Evolutionary conservation across 2,888 invertebrate species (phyloP).

Genomic region (Drosophila trichaetosa): DNA sequence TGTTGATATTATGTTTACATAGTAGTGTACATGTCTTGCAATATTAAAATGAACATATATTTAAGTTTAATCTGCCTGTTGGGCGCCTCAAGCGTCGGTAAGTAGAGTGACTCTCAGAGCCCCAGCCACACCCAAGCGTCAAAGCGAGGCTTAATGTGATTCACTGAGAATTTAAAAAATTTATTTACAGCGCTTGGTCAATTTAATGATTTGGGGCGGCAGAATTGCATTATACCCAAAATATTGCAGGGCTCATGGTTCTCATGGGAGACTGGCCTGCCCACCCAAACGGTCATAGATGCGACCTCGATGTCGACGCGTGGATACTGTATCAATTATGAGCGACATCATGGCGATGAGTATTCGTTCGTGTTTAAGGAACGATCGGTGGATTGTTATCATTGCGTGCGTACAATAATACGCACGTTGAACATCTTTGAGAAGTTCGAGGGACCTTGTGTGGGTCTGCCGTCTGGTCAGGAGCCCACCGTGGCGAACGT

Average conservation of each 20-base stretch:
- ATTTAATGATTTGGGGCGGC: constrained; percentile 70
- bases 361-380: constrained; percentile 93
- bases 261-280: constrained; percentile 93
- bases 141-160: constrained; percentile 52
- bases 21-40: constrained; percentile 8
- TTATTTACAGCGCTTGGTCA: constrained; percentile 50
- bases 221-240: constrained; percentile 90
- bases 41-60: constrained; percentile 44
- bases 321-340: constrained; percentile 90
- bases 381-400: constrained; percentile 88
- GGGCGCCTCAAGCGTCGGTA: constrained; percentile 48
- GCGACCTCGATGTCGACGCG: constrained; percentile 91
- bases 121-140: constrained; percentile 69
- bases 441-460: constrained; percentile 94
- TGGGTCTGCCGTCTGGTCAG: constrained; percentile 88
- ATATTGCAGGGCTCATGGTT: constrained; percentile 95
- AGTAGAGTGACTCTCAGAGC: constrained; percentile 27
- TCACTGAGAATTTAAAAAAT: constrained; percentile 36
- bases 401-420: constrained; percentile 93
- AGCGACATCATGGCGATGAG: constrained; percentile 90
- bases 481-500: constrained; percentile 91
- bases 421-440: constrained; percentile 95
- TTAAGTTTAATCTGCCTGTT: constrained; percentile 50
- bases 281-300: constrained; percentile 93
- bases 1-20: constrained; percentile 42